Evolutionary conservation across 2,888 invertebrate genomes (phyloP), one percentile per base, ranked within the genome.

Genomic region (Lutraria lutraria): DNA sequence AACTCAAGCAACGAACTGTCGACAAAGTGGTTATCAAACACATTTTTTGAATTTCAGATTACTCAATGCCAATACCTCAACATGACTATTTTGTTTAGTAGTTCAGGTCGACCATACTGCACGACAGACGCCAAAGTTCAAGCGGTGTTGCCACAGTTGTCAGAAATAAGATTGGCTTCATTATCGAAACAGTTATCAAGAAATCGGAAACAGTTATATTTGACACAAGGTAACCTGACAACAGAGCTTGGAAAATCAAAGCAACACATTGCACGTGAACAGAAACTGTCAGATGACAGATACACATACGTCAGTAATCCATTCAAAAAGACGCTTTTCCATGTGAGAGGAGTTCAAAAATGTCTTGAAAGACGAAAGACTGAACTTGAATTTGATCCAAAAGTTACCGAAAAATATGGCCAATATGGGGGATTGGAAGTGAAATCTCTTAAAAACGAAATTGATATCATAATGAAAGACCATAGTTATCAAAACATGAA

Each of bases 351-450:
- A 0, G 90, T 94, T 21, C 90, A 93, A 87, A 92, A 93, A 68
- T 94, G 94, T 79, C 87, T 94, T 25, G 82, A 87, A 76, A 86
- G 91, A 72, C 89, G 93, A 15, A 92, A 93, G 56, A 91, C 93
- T n/a, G 93, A 93, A 60, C 53, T 92, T 3, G 81, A 85, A 6
- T 86, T 93, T 31, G 91, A 92, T 15, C 15, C 76, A 16, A 80
- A 87, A 12, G 86, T 89, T 0, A 79, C 81, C 10, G 87, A 88
- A 2, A 88, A 88, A n/a, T 93, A 89, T 72, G 94, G 94, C 0
- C 89, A 92, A 68, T 94, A 94, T 76, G 93, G 92, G 13, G 94
- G 94, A 16, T 86, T 92, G 29, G 83, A 90, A 16, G 89, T 94
- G 12, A 90, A 92, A 81, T 93, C 93, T 15, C 63, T 93, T 53